Evolutionary conservation across 2,797 vertebrate species (phyloP).

Genomic region (Mus spretus): DNA sequence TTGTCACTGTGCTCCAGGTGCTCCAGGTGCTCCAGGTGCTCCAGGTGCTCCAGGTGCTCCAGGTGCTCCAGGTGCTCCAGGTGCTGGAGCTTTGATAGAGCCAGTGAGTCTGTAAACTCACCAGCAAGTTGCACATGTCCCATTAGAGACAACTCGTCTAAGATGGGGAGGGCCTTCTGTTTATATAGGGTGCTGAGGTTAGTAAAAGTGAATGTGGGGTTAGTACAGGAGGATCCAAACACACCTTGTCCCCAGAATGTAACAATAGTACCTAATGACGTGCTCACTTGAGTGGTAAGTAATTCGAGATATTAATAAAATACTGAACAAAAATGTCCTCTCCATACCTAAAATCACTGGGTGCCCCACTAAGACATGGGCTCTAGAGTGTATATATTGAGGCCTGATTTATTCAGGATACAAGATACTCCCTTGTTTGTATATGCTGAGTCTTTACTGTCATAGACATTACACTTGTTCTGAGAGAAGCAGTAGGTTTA

Average conservation of each 20-base stretch:
- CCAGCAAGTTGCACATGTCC: slow-evolving; percentile 94
- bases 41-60: slow-evolving; percentile 96
- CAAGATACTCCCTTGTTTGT: slow-evolving; percentile 87
- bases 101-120: slow-evolving; percentile 92
- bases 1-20: slow-evolving; percentile 98
- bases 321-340: background rate
- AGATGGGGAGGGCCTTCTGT: slow-evolving; percentile 92
- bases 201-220: slow-evolving; percentile 91
- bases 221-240: slow-evolving; percentile 97
- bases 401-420: slow-evolving; percentile 93
- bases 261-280: slow-evolving; percentile 92
- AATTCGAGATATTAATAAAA: slow-evolving; percentile 90
- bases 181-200: slow-evolving; percentile 93
- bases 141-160: slow-evolving; percentile 89
- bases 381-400: slow-evolving; percentile 97
- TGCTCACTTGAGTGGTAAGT: slow-evolving; percentile 84
- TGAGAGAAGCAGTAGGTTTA: slow-evolving; percentile 93
- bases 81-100: slow-evolving; percentile 93
- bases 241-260: slow-evolving; percentile 84
- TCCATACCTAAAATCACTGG: background rate
- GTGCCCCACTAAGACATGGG: slow-evolving; percentile 92
- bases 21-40: slow-evolving; percentile 97
- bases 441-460: slow-evolving; percentile 91
- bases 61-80: slow-evolving; percentile 96
- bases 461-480: slow-evolving; percentile 92